These are phyloP conservation scores for Mamestra configurata DNA, from an alignment of 1,140 invertebrate genomes.

Conservation along the genomic window DNA sequence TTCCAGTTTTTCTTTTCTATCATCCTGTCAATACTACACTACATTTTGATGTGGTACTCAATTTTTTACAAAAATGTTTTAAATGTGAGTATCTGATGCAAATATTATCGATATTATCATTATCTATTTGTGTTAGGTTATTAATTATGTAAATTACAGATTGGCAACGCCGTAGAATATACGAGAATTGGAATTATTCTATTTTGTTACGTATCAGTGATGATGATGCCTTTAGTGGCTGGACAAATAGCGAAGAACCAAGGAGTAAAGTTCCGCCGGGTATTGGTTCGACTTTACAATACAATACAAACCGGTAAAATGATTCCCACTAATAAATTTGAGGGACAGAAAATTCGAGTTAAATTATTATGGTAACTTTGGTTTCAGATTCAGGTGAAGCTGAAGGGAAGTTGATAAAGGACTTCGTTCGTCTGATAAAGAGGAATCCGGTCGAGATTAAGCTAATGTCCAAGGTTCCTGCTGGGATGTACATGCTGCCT, in stretches of 20 bases:
- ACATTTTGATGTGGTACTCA: background rate
- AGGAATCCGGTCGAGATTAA: slow-evolving; percentile 26
- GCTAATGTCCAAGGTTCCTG: slow-evolving; percentile 10
- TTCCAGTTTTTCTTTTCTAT: background rate
- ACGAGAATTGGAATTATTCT: background rate
- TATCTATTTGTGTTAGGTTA: no score
- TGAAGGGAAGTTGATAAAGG: slow-evolving; percentile 19
- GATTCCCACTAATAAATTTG: background rate
- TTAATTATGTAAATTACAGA: no score
- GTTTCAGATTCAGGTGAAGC: background rate
- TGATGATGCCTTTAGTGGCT: background rate
- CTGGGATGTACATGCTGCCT: slow-evolving; percentile 21
- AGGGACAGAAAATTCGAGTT: background rate
- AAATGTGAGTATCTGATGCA: background rate
- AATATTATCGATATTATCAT: background rate
- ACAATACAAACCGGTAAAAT: background rate
- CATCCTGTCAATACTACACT: background rate
- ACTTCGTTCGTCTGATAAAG: slow-evolving; percentile 8
- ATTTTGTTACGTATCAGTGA: background rate
- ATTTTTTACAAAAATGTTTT: background rate
- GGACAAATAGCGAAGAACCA: background rate
- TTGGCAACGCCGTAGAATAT: background rate
- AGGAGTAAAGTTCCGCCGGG: background rate
- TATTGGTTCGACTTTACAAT: background rate
- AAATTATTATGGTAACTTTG: background rate